A percentile compares a stretch with the other conserved stretches of the same genome.
Evolutionary conservation across 2,888 invertebrate genomes (phyloP).

Genomic region (Cheilosia soror): DNA sequence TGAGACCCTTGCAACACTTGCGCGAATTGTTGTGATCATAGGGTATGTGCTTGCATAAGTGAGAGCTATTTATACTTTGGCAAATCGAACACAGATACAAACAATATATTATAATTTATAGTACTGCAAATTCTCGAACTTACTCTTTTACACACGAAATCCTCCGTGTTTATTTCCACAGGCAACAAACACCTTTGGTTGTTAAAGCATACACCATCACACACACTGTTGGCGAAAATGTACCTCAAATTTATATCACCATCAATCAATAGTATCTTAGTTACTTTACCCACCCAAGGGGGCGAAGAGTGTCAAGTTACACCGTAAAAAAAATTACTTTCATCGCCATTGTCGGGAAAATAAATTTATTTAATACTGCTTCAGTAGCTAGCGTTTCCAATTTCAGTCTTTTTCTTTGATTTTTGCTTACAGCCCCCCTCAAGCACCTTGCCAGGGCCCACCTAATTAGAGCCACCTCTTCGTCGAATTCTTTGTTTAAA

Average conservation of each 20-base stretch:
- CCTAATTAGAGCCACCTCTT: neutral
- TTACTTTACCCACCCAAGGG: slow-evolving; percentile 38
- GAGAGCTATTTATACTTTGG: slow-evolving; percentile 26
- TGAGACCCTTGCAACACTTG: no score
- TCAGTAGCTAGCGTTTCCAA: slow-evolving; percentile 70
- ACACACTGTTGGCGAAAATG: slow-evolving; percentile 61
- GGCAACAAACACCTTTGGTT: slow-evolving; percentile 25
- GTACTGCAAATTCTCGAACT: slow-evolving; percentile 29
- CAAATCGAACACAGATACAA: slow-evolving; percentile 11
- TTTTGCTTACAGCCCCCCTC: slow-evolving; percentile 25
- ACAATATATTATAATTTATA: no score
- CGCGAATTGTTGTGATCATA: no score
- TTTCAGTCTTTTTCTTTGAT: slow-evolving; percentile 69
- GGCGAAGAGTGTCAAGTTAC: slow-evolving; percentile 59
- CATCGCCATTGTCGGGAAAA: slow-evolving; percentile 48
- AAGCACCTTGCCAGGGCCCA: neutral
- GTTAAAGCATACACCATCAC: slow-evolving; percentile 2
- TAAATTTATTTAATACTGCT: slow-evolving; percentile 73
- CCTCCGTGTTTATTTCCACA: slow-evolving; percentile 45
- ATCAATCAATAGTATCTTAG: slow-evolving; percentile 72
- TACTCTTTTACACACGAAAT: slow-evolving; percentile 57
- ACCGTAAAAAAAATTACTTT: slow-evolving; percentile 40
- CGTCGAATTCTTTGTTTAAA: slow-evolving; percentile 52
- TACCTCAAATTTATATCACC: slow-evolving; percentile 71
- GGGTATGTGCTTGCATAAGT: slow-evolving; percentile 20